phyloP scores from a whole-genome alignment of 1,140 invertebrate species.

The Chlorops oryzae region DNA sequence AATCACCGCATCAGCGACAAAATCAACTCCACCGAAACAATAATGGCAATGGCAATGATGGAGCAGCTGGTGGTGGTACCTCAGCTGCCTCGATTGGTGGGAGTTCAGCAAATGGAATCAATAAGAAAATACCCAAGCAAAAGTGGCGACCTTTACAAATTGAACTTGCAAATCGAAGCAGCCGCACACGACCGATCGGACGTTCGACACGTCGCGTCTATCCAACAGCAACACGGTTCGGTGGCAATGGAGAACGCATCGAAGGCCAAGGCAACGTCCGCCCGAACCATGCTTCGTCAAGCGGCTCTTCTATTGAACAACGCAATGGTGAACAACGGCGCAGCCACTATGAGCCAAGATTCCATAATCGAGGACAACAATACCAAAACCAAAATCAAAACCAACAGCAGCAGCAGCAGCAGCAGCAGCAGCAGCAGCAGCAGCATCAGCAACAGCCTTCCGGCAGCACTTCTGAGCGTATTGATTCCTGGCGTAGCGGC shows the following conservation, averaged over 20 bases:
- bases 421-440: slow-evolving; percentile 7
- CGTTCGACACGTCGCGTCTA: slow-evolving; percentile 25
- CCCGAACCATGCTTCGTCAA: not conserved
- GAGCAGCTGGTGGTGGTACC: slow-evolving; percentile 24
- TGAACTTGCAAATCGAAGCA: slow-evolving; percentile 56
- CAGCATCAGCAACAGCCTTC: not conserved
- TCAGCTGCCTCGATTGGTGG: slow-evolving; percentile 26
- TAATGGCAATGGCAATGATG: slow-evolving; percentile 20
- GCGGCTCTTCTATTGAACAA: slow-evolving; percentile 9
- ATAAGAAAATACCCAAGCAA: slow-evolving; percentile 57
- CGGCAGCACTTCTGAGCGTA: slow-evolving; percentile 30
- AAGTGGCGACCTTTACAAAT: slow-evolving; percentile 74
- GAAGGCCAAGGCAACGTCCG: not conserved
- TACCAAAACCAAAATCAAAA: too few species aligned
- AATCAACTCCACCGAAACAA: slow-evolving; percentile 1
- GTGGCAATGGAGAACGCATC: not conserved
- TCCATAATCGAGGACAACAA: too few species aligned
- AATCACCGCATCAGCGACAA: too few species aligned
- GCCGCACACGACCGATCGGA: slow-evolving; percentile 41
- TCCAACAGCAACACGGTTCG: slow-evolving; percentile 4
- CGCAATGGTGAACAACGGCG: slow-evolving; percentile 5
- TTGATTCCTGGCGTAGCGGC: slow-evolving; percentile 48
- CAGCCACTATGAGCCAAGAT: too few species aligned
- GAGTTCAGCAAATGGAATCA: slow-evolving; percentile 28
- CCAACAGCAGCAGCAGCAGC: too few species aligned